Evolutionary conservation across 2,113 vertebrate genomes (phyloP), one percentile per base, ranked within the genome.

Genomic region (Oncorhynchus kisutch): DNA sequence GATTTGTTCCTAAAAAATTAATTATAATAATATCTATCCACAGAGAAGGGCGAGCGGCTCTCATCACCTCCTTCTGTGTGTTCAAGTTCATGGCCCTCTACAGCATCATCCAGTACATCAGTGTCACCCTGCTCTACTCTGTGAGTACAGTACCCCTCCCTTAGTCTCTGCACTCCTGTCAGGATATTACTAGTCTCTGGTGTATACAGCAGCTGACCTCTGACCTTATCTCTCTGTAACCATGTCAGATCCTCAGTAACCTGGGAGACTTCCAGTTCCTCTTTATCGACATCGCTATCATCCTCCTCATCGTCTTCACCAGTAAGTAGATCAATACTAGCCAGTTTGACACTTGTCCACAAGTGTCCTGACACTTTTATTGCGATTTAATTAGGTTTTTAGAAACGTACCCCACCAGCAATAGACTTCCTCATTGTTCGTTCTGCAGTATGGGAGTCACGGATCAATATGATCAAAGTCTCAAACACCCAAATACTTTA

Each of bases 41-140:
- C 93, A 99, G 98, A 93, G 98, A 99, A 92, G 98, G 98, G 7
- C 95, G 98, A 76, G 97, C 98, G 76, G 98, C 98, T 90, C 94
- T 99, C 85, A 94, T 99, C 84, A 99, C 98, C 34, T 99, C 98
- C 78, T 99, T 99, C 92, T 99, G 98, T 86, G 98, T 99, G 20
- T 99, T 99, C 89, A 99, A 99, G 88, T 99, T 98, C 88, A 99
- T 99, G 98, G 98, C 97, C 62, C 89, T 99, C 22, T 99, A 99
- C 92, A 99, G 97, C 92, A 96, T 99, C 82, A 99, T 99, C 91
- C 98, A 99, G 88, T 99, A 99, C 86, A 94, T 97, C 91, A 97
- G 95, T 73, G 98, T 99, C 86, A 97, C 95, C 76, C 94, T 98
- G 5, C 94, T 99, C 0, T 99, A 99, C 91, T 99, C 96, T 2